Evolutionary conservation across 2,113 vertebrate species (phyloP).

Genomic region (Cairina moschata): DNA sequence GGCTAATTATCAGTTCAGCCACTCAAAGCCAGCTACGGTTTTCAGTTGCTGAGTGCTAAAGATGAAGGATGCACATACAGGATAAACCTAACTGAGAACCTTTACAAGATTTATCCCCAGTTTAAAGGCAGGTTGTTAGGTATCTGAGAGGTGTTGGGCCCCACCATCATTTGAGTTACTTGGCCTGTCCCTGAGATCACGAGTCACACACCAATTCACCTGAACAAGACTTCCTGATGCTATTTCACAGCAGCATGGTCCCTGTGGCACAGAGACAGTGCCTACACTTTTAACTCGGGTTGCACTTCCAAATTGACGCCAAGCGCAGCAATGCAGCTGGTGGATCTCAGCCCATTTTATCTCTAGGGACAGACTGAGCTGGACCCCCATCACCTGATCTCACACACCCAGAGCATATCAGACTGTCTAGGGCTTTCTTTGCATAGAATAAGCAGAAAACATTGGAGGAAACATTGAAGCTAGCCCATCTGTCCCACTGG

Average conservation of each 20-base stretch:
- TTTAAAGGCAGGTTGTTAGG: background rate
- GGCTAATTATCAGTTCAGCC: background rate
- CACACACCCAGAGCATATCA: background rate
- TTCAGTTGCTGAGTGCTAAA: background rate
- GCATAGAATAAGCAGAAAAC: background rate
- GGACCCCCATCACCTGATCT: background rate
- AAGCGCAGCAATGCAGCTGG: rapidly evolving
- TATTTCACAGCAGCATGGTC: background rate
- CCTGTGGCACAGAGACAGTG: background rate
- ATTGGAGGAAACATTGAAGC: background rate
- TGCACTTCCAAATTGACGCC: background rate
- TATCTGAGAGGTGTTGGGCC: background rate
- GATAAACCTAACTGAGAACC: rapidly evolving
- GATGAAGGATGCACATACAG: background rate
- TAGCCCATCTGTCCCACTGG: background rate
- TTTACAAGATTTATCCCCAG: background rate
- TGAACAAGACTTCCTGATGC: background rate
- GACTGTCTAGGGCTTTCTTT: background rate
- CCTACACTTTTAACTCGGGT: rapidly evolving
- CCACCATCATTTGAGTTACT: background rate
- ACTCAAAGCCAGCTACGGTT: background rate
- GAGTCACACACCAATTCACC: background rate
- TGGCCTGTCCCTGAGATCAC: background rate
- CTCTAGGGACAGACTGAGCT: background rate
- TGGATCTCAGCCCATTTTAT: background rate